These are phyloP conservation scores for Bombus cullumanus DNA, from an alignment of 1,140 invertebrate genomes.

Conservation along the genomic window DNA sequence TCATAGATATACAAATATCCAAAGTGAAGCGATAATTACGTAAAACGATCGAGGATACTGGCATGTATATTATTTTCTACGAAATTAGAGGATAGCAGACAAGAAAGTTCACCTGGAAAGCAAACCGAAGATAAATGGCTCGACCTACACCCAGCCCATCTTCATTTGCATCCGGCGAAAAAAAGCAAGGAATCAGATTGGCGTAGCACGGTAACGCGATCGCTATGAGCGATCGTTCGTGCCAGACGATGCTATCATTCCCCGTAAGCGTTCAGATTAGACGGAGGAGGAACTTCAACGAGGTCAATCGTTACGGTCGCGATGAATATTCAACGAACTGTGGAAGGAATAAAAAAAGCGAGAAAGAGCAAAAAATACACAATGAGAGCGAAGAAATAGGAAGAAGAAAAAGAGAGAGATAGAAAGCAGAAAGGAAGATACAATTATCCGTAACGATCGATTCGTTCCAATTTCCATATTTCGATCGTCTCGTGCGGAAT, in stretches of 20 bases:
- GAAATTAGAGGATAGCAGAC: neutral
- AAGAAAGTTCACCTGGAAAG: neutral
- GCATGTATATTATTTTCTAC: neutral
- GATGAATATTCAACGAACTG: constrained; percentile 26
- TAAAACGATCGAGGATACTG: neutral
- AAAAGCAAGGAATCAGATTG: constrained; percentile 33
- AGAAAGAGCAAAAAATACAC: neutral
- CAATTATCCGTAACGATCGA: constrained; percentile 33
- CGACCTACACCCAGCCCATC: constrained; percentile 2
- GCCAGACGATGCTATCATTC: constrained; percentile 41
- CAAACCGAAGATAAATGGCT: neutral
- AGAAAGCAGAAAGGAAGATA: neutral
- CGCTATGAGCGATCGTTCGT: constrained; percentile 43
- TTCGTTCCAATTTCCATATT: constrained; percentile 19
- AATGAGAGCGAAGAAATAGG: neutral
- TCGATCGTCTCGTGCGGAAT: neutral
- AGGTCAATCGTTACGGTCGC: constrained; percentile 29
- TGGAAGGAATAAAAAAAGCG: neutral
- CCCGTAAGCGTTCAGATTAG: constrained; percentile 33
- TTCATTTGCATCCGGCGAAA: constrained; percentile 33
- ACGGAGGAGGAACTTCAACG: constrained; percentile 15
- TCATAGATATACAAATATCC: neutral
- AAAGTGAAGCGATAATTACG: neutral
- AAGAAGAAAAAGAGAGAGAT: neutral
- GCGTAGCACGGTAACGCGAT: constrained; percentile 34